Evolutionary conservation across 2,113 vertebrate genomes (phyloP), one percentile per base, ranked within the genome.

Genomic region (Platichthys flesus): DNA sequence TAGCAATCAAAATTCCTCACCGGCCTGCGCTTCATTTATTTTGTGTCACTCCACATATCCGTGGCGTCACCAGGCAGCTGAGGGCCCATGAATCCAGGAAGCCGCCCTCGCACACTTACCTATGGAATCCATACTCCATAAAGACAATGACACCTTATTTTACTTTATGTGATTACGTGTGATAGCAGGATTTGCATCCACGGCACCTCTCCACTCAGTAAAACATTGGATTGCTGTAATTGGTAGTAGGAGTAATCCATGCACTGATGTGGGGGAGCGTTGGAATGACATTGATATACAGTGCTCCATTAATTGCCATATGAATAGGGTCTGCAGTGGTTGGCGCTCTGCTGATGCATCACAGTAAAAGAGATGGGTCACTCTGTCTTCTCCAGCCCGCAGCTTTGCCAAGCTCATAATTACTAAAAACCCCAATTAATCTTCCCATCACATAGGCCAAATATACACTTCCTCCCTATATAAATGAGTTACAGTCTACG

Each of bases 231-330:
- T 79, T 78, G 85, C 82, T 62, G 55, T 84, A 90, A 92, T 85
- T 88, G 91, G 79, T 76, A 65, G 79, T 76, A 76, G 88, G 85
- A 89, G 85, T 90, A 89, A 90, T 91, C 87, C 86, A 84, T 80
- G 82, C 69, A 67, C 90, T 91, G 91, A 90, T 89, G 85, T 83
- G 88, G 75, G 85, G 90, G 86, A 85, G 89, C 85, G 76, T 40
- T 68, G 75, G 71, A 90, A 88, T 94, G 93, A 93, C 93, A 93
- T 90, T 94, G 92, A 94, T 93, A 91, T 94, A 94, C 93, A 92
- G 93, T 78, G 85, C 86, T 91, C 91, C 91, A 94, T 94, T 94
- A 94, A 94, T 94, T 93, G 91, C 93, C 93, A 91, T 93, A 94
- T 93, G 94, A 93, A 92, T 91, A 88, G 85, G 89, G 87, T 92